phyloP scores from a whole-genome alignment of 2,113 vertebrate genomes.

The Lates calcarifer region DNA sequence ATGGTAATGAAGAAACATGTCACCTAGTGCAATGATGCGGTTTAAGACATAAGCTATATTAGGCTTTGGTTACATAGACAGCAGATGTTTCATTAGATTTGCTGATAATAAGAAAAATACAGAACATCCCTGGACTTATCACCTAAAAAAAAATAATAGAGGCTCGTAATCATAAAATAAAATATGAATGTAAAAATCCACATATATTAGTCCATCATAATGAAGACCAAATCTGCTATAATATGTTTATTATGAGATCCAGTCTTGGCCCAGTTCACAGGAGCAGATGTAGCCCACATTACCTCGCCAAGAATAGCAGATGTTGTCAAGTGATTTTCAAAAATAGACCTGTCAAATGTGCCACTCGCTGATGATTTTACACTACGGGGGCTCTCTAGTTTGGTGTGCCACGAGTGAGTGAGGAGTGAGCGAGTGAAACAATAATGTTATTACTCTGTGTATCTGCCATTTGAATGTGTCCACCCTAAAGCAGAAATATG shows the following conservation, averaged over 20 bases:
- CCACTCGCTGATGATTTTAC: slow-evolving; percentile 35
- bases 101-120: background rate
- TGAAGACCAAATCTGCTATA: slow-evolving; percentile 10
- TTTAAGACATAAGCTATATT: too few species aligned
- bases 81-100: background rate
- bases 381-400: slow-evolving; percentile 1
- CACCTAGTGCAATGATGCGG: background rate
- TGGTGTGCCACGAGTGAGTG: slow-evolving; percentile 17
- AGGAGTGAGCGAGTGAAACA: slow-evolving; percentile 20
- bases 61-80: too few species aligned
- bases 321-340: slow-evolving; percentile 72
- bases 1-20: background rate
- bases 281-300: slow-evolving; percentile 82
- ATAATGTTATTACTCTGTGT: background rate
- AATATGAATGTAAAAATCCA: background rate
- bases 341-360: slow-evolving; percentile 80
- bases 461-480: background rate
- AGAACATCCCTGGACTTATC: background rate
- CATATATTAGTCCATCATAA: background rate
- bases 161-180: too few species aligned
- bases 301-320: slow-evolving; percentile 67
- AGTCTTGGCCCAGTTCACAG: slow-evolving; percentile 62
- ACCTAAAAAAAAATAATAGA: too few species aligned
- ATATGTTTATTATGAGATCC: slow-evolving; percentile 43
- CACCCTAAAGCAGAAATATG: slow-evolving; percentile 7